Evolutionary conservation across 2,797 vertebrate species (phyloP).

Genomic region (Chaetodon trifasciatus): DNA sequence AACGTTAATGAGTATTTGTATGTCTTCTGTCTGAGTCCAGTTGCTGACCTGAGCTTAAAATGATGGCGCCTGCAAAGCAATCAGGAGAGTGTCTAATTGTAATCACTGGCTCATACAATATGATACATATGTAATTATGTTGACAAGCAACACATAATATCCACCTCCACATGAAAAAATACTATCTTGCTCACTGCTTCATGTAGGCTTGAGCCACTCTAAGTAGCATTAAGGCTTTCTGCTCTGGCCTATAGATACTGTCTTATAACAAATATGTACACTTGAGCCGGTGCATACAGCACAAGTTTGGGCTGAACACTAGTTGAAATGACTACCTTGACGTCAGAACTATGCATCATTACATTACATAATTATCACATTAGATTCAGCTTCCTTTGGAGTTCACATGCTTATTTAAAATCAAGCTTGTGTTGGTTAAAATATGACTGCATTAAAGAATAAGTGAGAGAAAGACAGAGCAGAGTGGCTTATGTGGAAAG

Average conservation of each 20-base stretch:
- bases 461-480: not conserved
- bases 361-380: not conserved
- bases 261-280: conserved; percentile 14
- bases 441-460: not conserved
- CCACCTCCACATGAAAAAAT: conserved; percentile 59
- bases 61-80: conserved; percentile 61
- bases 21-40: conserved; percentile 66
- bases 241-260: not conserved
- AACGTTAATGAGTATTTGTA: conserved; percentile 71
- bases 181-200: conserved; percentile 23
- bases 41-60: conserved; percentile 65
- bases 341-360: not conserved
- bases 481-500: not conserved
- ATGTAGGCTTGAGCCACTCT: conserved; percentile 26
- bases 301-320: too few species aligned
- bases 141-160: conserved; percentile 65
- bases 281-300: not conserved
- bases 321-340: not conserved
- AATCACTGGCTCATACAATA: conserved; percentile 67
- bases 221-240: not conserved
- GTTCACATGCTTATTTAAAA: not conserved
- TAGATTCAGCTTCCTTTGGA: not conserved
- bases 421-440: not conserved
- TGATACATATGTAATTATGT: conserved; percentile 65
- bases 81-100: conserved; percentile 71